Evolutionary conservation across 2,797 vertebrate genomes (phyloP).

Genomic region (Salarias fasciatus): DNA sequence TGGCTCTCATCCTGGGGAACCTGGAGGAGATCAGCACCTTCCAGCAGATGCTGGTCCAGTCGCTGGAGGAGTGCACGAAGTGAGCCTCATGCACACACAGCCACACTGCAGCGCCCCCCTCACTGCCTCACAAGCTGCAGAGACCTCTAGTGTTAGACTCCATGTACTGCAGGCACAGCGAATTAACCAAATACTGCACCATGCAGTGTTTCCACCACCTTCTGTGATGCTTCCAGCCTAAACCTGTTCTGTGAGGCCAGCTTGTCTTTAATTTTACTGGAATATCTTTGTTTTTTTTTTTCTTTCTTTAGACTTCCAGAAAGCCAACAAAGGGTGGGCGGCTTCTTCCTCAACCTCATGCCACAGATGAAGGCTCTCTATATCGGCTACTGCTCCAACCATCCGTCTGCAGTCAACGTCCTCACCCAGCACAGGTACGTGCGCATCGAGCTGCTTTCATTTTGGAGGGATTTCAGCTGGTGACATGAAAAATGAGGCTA

Average conservation of each 20-base stretch:
- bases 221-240: no score
- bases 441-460: neutral
- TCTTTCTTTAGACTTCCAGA: conserved; percentile 88
- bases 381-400: conserved; percentile 94
- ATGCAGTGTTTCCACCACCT: no score
- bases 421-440: conserved; percentile 94
- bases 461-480: neutral
- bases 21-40: conserved; percentile 97
- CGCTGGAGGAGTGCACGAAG: conserved; percentile 98
- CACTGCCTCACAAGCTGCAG: conserved; percentile 37
- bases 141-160: conserved; percentile 66
- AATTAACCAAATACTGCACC: neutral
- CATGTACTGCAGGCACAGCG: conserved; percentile 34
- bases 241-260: no score
- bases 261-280: neutral
- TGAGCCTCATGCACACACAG: conserved; percentile 74
- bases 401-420: conserved; percentile 94
- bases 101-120: conserved; percentile 43
- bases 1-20: conserved; percentile 92
- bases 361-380: conserved; percentile 95
- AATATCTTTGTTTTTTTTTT: neutral
- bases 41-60: conserved; percentile 97
- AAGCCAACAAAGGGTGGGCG: conserved; percentile 93
- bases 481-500: neutral
- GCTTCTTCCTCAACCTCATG: conserved; percentile 95